Percentiles rank a stretch among this genome's conserved stretches.
These are phyloP conservation scores for Lycorma delicatula DNA, from an alignment of 1,140 invertebrate genomes.

Conservation along the genomic window DNA sequence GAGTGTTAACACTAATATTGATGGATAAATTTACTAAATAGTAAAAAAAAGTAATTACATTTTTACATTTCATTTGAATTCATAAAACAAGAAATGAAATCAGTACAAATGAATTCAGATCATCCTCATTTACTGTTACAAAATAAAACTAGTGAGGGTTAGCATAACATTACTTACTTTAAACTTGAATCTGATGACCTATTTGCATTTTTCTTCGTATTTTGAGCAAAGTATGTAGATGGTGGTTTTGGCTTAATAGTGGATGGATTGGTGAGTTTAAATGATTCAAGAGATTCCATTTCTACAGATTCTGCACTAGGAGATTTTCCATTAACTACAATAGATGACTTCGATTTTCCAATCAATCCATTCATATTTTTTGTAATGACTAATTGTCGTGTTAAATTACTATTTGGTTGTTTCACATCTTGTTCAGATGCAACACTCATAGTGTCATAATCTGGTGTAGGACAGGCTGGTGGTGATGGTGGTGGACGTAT, in stretches of 20 bases:
- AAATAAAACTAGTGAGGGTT: conserved; percentile 20
- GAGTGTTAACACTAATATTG: no score
- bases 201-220: conserved; percentile 27
- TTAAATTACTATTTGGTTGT: no score
- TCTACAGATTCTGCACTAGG: conserved; percentile 44
- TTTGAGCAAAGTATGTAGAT: conserved; percentile 52
- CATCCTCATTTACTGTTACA: conserved; percentile 33
- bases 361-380: conserved; percentile 16
- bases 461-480: conserved; percentile 49
- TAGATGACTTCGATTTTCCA: conserved; percentile 26
- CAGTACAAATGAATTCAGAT: conserved; percentile 23
- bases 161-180: conserved; percentile 9
- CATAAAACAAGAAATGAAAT: not conserved
- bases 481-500: conserved; percentile 32
- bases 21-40: no score
- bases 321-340: conserved; percentile 22
- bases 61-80: no score
- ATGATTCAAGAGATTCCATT: conserved; percentile 62
- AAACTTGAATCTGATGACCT: conserved; percentile 13
- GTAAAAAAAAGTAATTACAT: no score
- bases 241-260: conserved; percentile 52
- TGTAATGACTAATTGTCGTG: no score
- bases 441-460: conserved; percentile 45
- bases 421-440: conserved; percentile 14
- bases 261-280: conserved; percentile 50